Percentiles rank a stretch among this genome's conserved stretches.
These are phyloP conservation scores for Piezodorus guildinii DNA, from an alignment of 1,140 invertebrate genomes.

Conservation along the genomic window DNA sequence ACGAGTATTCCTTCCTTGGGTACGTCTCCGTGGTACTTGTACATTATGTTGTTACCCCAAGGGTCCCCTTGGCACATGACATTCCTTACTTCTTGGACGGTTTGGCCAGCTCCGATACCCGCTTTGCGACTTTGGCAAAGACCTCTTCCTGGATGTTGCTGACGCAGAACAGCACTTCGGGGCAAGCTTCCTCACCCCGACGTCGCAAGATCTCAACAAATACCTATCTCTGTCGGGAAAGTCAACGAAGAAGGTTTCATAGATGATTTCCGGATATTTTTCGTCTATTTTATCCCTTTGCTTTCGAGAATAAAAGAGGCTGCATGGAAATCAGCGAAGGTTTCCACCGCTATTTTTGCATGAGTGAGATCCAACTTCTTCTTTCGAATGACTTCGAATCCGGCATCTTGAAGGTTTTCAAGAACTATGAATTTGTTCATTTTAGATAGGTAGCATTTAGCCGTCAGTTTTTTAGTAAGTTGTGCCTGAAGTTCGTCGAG, in stretches of 20 bases:
- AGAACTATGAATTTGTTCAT: slow-evolving; percentile 13
- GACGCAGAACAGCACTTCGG: neutral
- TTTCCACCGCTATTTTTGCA: slow-evolving; percentile 11
- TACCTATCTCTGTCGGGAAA: neutral
- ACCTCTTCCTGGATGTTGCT: neutral
- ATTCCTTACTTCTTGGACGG: slow-evolving; percentile 12
- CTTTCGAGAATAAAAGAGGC: neutral
- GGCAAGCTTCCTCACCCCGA: neutral
- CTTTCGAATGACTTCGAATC: neutral
- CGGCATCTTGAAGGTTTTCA: neutral
- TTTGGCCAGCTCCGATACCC: neutral
- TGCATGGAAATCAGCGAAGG: slow-evolving; percentile 19
- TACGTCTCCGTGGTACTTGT: neutral
- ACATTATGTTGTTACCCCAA: slow-evolving; percentile 20
- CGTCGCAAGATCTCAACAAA: neutral
- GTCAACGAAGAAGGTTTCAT: slow-evolving; percentile 9
- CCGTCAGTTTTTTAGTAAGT: slow-evolving; percentile 4
- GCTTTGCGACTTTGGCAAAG: neutral
- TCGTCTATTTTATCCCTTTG: neutral
- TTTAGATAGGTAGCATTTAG: slow-evolving; percentile 17
- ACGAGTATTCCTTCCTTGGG: slow-evolving; percentile 4
- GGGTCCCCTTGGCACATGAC: slow-evolving; percentile 6
- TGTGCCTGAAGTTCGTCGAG: slow-evolving; percentile 8
- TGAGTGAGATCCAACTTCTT: neutral
- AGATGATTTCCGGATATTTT: slow-evolving; percentile 9